Conservation (phyloP, 2,797 vertebrate genomes). For the Champsocephalus gunnari region DNA sequence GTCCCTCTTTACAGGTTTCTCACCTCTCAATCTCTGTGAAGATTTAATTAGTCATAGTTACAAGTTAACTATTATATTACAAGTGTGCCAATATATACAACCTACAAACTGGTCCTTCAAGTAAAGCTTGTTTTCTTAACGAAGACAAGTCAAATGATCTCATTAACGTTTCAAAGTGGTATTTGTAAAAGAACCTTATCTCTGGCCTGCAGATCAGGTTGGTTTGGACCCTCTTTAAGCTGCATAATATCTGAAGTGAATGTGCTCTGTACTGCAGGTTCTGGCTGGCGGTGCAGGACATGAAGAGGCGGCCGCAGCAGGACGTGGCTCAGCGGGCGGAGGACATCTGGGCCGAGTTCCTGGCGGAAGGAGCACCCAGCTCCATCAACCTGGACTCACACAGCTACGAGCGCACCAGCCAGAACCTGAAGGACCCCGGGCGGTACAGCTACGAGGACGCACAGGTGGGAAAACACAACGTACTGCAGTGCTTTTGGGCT, state of each 20-base stretch:
- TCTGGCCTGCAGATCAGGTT: not conserved
- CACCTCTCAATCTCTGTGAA: not conserved
- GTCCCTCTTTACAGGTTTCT: not conserved
- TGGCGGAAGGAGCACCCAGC: slow-evolving; percentile 95
- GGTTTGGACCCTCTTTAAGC: not conserved
- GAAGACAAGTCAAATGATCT: not conserved
- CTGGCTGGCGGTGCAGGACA: slow-evolving; percentile 96
- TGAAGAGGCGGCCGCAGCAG: slow-evolving; percentile 94
- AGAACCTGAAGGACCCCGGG: slow-evolving; percentile 96
- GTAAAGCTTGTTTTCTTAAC: not conserved
- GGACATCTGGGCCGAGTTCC: slow-evolving; percentile 98
- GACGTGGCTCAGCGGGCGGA: slow-evolving; percentile 91
- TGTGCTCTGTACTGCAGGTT: slow-evolving; percentile 82
- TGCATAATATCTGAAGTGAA: not conserved
- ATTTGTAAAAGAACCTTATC: not conserved
- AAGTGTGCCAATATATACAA: no score
- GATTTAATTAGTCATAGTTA: no score
- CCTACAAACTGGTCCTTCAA: not conserved
- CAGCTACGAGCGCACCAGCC: slow-evolving; percentile 97
- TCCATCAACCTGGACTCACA: slow-evolving; percentile 99
- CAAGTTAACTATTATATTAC: no score
- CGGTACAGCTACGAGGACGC: slow-evolving; percentile 97
- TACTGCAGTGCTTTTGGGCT: not conserved
- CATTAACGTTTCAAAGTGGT: no score
- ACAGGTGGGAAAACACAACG: slow-evolving; percentile 84